phyloP scores from a whole-genome alignment of 2,797 vertebrate species.

The Molossus alvarezi region DNA sequence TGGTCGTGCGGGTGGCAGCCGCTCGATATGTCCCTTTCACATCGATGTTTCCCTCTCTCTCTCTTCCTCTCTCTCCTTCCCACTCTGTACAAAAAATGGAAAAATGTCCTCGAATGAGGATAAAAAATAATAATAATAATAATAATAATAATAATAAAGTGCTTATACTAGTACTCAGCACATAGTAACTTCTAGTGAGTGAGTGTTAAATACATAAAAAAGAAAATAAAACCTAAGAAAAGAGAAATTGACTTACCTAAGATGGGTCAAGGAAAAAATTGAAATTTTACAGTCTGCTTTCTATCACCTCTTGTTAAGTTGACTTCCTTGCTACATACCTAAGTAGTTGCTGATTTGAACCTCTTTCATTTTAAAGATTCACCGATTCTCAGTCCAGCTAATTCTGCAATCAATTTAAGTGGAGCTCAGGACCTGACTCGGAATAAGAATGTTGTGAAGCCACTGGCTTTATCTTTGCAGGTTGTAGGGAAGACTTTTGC shows the following conservation, averaged over 20 bases:
- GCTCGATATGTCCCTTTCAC: too few relatives aligned
- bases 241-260: constrained; percentile 51
- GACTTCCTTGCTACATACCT: constrained; percentile 22
- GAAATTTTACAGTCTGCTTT: constrained; percentile 25
- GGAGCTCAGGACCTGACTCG: constrained; percentile 93
- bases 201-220: constrained; percentile 52
- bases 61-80: too few relatives aligned
- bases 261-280: constrained; percentile 47
- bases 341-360: constrained; percentile 77
- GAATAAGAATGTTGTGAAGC: constrained; percentile 95
- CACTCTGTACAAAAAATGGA: too few relatives aligned
- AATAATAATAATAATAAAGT: background rate
- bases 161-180: constrained; percentile 6
- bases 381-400: constrained; percentile 91
- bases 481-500: constrained; percentile 94
- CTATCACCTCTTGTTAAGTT: constrained; percentile 43
- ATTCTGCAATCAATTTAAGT: constrained; percentile 93
- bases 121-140: too few relatives aligned
- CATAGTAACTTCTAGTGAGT: constrained; percentile 15
- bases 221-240: constrained; percentile 17
- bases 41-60: too few relatives aligned
- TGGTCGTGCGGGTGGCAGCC: too few relatives aligned
- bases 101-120: too few relatives aligned
- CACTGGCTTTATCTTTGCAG: constrained; percentile 93
- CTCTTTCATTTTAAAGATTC: constrained; percentile 92